Evolutionary conservation across 2,888 invertebrate genomes (phyloP).

Genomic region (Acronicta alni): DNA sequence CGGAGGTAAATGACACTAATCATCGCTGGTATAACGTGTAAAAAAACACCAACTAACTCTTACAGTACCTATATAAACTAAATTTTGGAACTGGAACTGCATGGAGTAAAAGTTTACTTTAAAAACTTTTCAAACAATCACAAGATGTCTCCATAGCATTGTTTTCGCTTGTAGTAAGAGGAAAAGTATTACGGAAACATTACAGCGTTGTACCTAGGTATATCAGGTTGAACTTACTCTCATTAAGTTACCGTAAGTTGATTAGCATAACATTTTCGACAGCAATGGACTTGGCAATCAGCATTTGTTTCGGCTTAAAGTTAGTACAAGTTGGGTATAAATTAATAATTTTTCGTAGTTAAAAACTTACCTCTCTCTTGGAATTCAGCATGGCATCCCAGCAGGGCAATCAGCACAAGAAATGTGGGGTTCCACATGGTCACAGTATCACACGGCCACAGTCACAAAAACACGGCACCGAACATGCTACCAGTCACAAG

Average conservation of each 20-base stretch:
- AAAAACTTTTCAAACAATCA: slow-evolving; percentile 41
- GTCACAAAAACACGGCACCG: slow-evolving; percentile 61
- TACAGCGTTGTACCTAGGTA: slow-evolving; percentile 35
- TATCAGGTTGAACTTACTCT: slow-evolving; percentile 51
- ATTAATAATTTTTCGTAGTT: slow-evolving; percentile 44
- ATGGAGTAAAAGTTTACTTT: slow-evolving; percentile 28
- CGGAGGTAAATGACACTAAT: slow-evolving; percentile 18
- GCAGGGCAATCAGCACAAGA: slow-evolving; percentile 62
- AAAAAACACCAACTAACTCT: background rate
- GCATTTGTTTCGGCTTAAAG: slow-evolving; percentile 35
- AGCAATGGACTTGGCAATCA: slow-evolving; percentile 18
- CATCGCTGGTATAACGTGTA: background rate
- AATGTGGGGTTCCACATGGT: slow-evolving; percentile 74
- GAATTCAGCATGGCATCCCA: slow-evolving; percentile 69
- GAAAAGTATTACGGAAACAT: slow-evolving; percentile 50
- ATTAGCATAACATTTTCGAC: slow-evolving; percentile 29
- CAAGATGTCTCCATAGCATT: slow-evolving; percentile 31
- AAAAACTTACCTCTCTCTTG: slow-evolving; percentile 81
- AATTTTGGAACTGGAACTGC: slow-evolving; percentile 3
- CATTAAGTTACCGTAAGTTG: slow-evolving; percentile 54
- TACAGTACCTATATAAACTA: background rate
- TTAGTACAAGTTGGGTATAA: slow-evolving; percentile 46
- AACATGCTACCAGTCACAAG: slow-evolving; percentile 75
- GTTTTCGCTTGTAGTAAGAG: slow-evolving; percentile 48
- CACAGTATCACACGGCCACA: slow-evolving; percentile 68